phyloP scores from a whole-genome alignment of 2,888 invertebrate species.

The Carcina quercana region DNA sequence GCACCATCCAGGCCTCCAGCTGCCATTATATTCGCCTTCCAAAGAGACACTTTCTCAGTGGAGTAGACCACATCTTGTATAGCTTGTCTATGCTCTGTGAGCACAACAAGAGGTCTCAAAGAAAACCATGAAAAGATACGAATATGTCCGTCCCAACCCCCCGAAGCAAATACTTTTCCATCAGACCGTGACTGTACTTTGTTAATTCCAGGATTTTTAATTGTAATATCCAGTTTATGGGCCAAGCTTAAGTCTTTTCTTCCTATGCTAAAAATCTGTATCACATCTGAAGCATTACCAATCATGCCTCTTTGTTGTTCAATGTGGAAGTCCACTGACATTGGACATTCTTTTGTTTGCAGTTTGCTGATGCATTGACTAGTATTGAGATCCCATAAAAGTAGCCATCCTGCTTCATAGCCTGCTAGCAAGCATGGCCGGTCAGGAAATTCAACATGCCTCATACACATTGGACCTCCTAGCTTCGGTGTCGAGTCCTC shows the following conservation, averaged over 20 bases:
- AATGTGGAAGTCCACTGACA: slow-evolving; percentile 82
- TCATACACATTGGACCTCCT: slow-evolving; percentile 79
- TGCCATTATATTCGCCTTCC: slow-evolving; percentile 86
- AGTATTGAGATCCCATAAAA: slow-evolving; percentile 81
- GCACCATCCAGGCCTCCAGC: slow-evolving; percentile 83
- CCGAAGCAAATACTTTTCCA: slow-evolving; percentile 81
- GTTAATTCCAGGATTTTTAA: slow-evolving; percentile 85
- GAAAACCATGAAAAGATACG: slow-evolving; percentile 87
- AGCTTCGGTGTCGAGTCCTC: slow-evolving; percentile 50
- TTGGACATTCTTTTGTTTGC: slow-evolving; percentile 77
- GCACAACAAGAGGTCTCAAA: slow-evolving; percentile 79
- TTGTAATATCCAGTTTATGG: slow-evolving; percentile 74
- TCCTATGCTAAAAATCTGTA: slow-evolving; percentile 76
- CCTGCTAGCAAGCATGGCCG: slow-evolving; percentile 77
- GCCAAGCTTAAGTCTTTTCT: slow-evolving; percentile 70
- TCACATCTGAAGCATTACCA: slow-evolving; percentile 76
- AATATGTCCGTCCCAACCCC: slow-evolving; percentile 85
- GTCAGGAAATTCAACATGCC: slow-evolving; percentile 66
- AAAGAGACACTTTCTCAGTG: slow-evolving; percentile 75
- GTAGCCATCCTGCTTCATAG: slow-evolving; percentile 83
- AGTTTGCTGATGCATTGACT: slow-evolving; percentile 72
- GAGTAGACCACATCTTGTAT: slow-evolving; percentile 85
- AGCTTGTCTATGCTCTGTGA: slow-evolving; percentile 81
- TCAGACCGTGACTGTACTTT: slow-evolving; percentile 80
- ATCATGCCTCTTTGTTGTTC: slow-evolving; percentile 78